Base-by-base conservation (phyloP, 1,140 invertebrate species). In the Pogonomyrmex californicus region DNA sequence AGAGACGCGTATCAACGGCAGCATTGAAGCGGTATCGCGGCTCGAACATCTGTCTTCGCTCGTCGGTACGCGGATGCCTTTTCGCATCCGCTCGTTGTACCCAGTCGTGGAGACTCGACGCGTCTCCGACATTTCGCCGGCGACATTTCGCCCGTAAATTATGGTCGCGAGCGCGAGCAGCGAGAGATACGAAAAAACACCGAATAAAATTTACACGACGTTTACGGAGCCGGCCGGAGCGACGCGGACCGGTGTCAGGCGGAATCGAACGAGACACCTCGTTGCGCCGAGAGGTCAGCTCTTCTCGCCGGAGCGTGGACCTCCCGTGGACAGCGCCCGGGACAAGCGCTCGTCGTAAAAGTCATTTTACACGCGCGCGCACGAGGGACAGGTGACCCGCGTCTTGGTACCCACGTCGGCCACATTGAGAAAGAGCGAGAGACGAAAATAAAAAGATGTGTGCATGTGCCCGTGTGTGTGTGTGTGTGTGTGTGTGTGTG, bases 191-290 rank as follows among this genome's bases (percentile, higher is more conserved):
- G 85, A 90, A 68, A 92, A 86, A 12, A 30, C 93, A 91, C 88
- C 92, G 93, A 93, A 94, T 94, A 92, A 94, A 95, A 94, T 94
- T 95, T 95, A 94, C 90, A 93, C 91, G 94, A 94, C 93, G 92
- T 95, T 95, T 94, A 94, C 92, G 89, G 88, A 94, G 93, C 93
- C 92, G 44, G 58, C 9, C 51, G 7, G 44, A n/a, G 14, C 65
- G 78, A 36, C 14, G 62, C 62, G 58, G 17, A 49, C 33, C 63
- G 54, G 90, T 93, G 93, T 94, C 92, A 92, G 91, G 77, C 88
- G 90, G 91, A 94, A 94, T 94, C 92, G 93, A 93, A 93, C 91
- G 93, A 93, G 93, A 94, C 93, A 94, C 91, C 92, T 92, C 92
- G 92, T 93, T 92, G 92, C 88, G 82, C 89, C 87, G 85, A 93